A percentile compares a stretch with the other conserved stretches of the same genome.
Evolutionary conservation across 2,888 invertebrate species (phyloP).

Genomic region (Melikaiella ostensackeni): DNA sequence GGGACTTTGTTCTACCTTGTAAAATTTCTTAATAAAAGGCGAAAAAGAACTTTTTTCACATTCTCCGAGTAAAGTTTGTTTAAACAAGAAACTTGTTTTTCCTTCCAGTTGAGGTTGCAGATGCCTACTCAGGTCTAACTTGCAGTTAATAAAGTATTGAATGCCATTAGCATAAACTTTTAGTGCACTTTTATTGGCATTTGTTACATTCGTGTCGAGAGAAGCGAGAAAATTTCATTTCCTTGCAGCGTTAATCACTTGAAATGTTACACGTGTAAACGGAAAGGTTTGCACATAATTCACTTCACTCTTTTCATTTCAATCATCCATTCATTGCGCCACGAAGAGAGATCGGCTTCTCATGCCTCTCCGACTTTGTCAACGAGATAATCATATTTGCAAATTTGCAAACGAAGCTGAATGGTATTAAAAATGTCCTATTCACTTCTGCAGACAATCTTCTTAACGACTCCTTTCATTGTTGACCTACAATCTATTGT

Average conservation of each 20-base stretch:
- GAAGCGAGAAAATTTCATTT: constrained; percentile 17
- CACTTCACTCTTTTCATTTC: constrained; percentile 4
- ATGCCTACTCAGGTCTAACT: neutral
- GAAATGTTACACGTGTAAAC: constrained; percentile 16
- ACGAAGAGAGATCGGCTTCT: constrained; percentile 1
- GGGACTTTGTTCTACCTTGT: neutral
- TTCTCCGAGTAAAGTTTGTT: neutral
- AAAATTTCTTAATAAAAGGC: neutral
- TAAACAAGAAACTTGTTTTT: neutral
- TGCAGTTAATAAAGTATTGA: neutral
- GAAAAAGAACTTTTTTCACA: neutral
- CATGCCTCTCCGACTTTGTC: neutral
- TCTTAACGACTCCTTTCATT: neutral
- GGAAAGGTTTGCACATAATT: constrained; percentile 11
- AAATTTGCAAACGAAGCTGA: neutral
- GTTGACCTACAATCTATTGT: neutral
- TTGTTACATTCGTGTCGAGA: constrained; percentile 4
- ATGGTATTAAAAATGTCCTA: neutral
- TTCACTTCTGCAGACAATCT: neutral
- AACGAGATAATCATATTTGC: constrained; percentile 12
- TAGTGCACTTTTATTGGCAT: constrained; percentile 25
- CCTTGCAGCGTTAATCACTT: constrained; percentile 13
- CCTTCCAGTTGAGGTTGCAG: neutral
- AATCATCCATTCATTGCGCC: constrained; percentile 2
- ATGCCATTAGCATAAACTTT: constrained; percentile 24